Conservation (phyloP, 2,113 vertebrate species). For the Microtus richardsoni region DNA sequence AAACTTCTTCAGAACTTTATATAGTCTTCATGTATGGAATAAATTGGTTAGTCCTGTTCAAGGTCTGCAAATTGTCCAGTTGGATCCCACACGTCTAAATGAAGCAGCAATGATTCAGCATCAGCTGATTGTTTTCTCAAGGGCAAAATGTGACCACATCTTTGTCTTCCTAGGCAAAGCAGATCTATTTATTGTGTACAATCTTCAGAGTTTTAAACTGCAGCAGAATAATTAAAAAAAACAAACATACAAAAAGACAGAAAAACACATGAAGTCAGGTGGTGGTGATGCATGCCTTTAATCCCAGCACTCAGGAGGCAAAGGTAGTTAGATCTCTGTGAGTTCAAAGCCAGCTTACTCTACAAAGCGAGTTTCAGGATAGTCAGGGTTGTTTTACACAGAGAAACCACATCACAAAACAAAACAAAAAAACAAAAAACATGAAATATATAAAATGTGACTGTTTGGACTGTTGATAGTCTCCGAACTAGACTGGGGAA, state of each 20-base stretch:
- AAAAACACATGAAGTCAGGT: neutral
- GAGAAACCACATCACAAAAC: neutral
- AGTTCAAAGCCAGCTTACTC: neutral
- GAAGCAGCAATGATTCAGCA: neutral
- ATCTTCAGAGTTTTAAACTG: slow-evolving; percentile 22
- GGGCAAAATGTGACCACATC: neutral
- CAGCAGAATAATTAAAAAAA: neutral
- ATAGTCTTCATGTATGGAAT: slow-evolving; percentile 37
- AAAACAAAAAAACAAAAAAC: neutral
- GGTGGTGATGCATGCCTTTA: neutral
- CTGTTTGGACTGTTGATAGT: neutral
- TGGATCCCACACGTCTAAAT: neutral
- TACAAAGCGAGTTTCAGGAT: neutral
- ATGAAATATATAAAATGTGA: neutral
- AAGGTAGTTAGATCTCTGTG: neutral
- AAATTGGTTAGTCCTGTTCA: slow-evolving; percentile 45
- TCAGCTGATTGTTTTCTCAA: slow-evolving; percentile 9
- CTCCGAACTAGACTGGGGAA: slow-evolving; percentile 1
- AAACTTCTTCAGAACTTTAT: slow-evolving; percentile 6
- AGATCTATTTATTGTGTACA: neutral
- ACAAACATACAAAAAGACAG: neutral
- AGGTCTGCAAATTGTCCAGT: neutral
- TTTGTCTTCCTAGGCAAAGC: slow-evolving; percentile 38
- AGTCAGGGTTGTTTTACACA: neutral
- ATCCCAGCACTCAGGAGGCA: neutral